Evolutionary conservation across 1,140 invertebrate genomes (phyloP), one percentile per base, ranked within the genome.

Genomic region (Aphaenogaster rudis): DNA sequence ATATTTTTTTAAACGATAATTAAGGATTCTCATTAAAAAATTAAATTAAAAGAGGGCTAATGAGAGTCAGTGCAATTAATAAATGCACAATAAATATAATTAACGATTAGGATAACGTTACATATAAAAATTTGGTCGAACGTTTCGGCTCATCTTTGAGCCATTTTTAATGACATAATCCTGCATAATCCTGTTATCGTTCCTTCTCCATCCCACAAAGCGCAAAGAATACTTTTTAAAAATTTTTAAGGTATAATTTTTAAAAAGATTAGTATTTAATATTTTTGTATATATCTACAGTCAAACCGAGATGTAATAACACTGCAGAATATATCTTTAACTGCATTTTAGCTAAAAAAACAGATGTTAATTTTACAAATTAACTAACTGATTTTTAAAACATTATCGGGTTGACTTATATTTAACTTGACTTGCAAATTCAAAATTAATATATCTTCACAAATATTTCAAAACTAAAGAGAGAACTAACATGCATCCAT

Each of bases 231-330:
- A 28, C 2, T 52, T 7, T 15, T 52, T 71, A 17, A 11, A 17
- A 0, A 77, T 61, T 45, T 45, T 45, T 59, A 39, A 13, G 3
- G 8, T 9, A 36, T 3, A 6, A 8, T 63, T 74, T 63, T 61
- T 28, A 66, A 42, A 54, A 81, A 71, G 33, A 21, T 50, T 52
- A 79, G 11, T 52, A 54, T 69, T 52, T 52, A 66, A 59, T 72
- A 48, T 64, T 64, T 80, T 61, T 3, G 9, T 67, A 48, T 39
- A 50, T 28, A 67, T 2, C 13, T 28, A 28, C 17, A 36, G 8
- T 13, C 11, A 78, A 64, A 48, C 36, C 15, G 15, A 28, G 4
- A 61, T 59, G n/a, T 39, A 11, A 7, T 3, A 36, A 21, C 8
- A 59, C 3, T 28, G 15, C 9, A 59, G 11, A 28, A 17, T 61